Evolutionary conservation across 2,113 vertebrate genomes (phyloP).

Genomic region (Melierax canorus): DNA sequence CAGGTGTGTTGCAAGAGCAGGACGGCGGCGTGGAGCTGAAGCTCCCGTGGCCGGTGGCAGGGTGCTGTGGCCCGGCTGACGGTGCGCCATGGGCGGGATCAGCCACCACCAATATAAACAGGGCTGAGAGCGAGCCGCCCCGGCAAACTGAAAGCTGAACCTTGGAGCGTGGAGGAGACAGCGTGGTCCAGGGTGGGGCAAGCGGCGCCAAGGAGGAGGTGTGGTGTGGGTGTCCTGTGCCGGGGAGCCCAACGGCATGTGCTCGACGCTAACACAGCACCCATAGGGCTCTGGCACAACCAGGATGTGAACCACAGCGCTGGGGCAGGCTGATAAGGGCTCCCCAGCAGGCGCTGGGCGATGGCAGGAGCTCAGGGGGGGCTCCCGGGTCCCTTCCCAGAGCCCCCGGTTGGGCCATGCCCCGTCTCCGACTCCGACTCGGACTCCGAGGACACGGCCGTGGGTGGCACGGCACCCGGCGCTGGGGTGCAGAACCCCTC

Average conservation of each 20-base stretch:
- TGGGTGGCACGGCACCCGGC: background rate
- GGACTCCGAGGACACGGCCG: conserved; percentile 62
- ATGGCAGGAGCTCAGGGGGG: conserved; percentile 48
- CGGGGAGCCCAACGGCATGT: background rate
- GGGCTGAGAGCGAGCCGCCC: rapidly evolving
- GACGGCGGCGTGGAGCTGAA: rapidly evolving
- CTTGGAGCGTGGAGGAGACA: rapidly evolving
- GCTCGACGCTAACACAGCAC: rapidly evolving
- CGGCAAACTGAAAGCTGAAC: background rate
- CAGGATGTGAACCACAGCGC: rapidly evolving
- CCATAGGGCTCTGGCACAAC: background rate
- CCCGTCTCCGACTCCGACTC: conserved; percentile 82
- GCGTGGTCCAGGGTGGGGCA: background rate
- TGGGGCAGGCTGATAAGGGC: background rate
- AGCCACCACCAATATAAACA: background rate
- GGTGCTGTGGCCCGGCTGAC: background rate
- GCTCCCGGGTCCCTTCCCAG: background rate
- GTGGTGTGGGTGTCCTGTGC: background rate
- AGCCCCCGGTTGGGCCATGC: conserved; percentile 41
- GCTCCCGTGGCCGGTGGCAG: background rate
- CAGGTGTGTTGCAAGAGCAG: background rate
- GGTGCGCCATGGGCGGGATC: background rate
- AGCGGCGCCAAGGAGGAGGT: background rate
- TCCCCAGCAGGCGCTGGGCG: rapidly evolving
- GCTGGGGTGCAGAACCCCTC: conserved; percentile 20